These are phyloP conservation scores for Branchipolynoe longqiensis DNA, from an alignment of 2,888 invertebrate species.

Conservation along the genomic window DNA sequence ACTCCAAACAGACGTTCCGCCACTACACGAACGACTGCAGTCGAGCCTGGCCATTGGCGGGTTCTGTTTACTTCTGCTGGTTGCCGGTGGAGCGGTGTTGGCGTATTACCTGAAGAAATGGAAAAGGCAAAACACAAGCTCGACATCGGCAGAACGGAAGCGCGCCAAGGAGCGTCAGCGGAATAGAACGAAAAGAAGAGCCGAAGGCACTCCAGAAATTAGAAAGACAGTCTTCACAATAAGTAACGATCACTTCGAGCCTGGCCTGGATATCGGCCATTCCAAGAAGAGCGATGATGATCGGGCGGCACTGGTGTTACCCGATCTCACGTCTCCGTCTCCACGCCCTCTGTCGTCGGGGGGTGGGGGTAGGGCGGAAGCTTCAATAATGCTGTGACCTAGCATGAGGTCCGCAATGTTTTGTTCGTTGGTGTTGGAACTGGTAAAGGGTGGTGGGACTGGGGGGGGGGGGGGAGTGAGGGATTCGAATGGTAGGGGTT, in stretches of 20 bases:
- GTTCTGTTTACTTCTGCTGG: background rate
- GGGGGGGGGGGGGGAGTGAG: no score
- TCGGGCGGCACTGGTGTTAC: no score
- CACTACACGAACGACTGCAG: background rate
- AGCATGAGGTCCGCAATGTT: no score
- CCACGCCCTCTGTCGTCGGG: no score
- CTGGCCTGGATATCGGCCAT: background rate
- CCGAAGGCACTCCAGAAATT: background rate
- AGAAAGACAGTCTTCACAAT: slow-evolving; percentile 4
- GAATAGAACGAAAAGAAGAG: background rate
- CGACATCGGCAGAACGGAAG: background rate
- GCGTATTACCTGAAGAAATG: background rate
- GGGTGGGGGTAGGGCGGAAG: no score
- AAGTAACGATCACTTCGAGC: background rate
- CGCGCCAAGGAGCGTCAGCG: background rate
- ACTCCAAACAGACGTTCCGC: background rate
- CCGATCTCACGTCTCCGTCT: no score
- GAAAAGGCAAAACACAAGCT: background rate
- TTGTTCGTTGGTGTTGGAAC: no score
- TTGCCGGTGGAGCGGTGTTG: background rate
- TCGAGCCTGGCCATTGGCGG: background rate
- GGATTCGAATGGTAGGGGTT: no score
- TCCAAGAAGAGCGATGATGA: no score
- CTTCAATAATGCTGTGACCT: no score
- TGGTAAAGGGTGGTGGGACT: no score